Conservation (phyloP, 2,113 vertebrate species). For the Chunga burmeisteri region DNA sequence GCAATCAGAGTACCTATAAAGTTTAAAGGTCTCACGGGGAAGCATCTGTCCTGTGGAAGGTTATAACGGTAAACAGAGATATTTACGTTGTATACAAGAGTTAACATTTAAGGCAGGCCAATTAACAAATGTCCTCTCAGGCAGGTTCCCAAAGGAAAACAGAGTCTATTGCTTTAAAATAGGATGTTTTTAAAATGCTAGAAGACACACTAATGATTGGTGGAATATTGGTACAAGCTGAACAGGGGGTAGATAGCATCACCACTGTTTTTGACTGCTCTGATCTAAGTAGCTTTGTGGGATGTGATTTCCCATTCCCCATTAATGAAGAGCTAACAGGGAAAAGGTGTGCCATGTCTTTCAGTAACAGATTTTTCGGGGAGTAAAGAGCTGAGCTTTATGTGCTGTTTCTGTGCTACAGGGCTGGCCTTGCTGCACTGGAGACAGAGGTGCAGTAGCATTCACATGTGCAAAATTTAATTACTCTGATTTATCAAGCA, state of each 20-base stretch:
- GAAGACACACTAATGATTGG: neutral
- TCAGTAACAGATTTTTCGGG: neutral
- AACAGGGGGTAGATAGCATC: neutral
- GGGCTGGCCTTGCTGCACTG: neutral
- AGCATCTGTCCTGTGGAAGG: neutral
- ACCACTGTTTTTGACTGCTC: neutral
- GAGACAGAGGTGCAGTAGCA: neutral
- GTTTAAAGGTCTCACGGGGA: neutral
- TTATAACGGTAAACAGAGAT: neutral
- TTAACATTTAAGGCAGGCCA: neutral
- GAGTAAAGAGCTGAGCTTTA: neutral
- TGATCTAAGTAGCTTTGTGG: neutral
- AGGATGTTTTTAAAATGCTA: neutral
- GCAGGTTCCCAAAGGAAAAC: neutral
- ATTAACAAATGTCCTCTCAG: neutral
- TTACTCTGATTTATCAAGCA: slow-evolving; percentile 58
- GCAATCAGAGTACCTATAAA: neutral
- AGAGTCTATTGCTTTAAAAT: neutral
- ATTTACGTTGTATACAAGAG: neutral
- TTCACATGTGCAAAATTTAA: slow-evolving; percentile 48
- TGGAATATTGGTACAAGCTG: neutral
- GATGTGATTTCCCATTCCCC: neutral
- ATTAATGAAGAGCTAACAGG: neutral
- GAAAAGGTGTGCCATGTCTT: neutral
- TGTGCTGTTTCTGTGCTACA: neutral